phyloP scores from a whole-genome alignment of 2,888 invertebrate species.

The Ypsolopha scabrella region DNA sequence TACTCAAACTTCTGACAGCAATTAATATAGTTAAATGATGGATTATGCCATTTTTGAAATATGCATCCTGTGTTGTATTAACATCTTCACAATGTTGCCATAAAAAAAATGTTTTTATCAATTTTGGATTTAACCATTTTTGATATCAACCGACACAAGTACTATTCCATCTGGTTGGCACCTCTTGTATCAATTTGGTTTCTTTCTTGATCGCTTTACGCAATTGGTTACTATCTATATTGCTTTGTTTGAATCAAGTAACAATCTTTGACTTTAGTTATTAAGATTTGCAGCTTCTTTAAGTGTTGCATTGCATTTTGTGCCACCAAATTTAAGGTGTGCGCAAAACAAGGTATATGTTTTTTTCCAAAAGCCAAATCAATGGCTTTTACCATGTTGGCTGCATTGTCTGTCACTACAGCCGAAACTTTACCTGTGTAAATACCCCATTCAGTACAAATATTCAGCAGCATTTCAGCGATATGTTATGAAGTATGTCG shows the following conservation, averaged over 20 bases:
- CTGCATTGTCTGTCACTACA: constrained; percentile 10
- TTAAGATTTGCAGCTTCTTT: constrained; percentile 12
- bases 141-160: no score
- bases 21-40: no score
- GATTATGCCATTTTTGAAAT: no score
- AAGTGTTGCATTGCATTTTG: constrained; percentile 13
- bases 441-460: constrained; percentile 19
- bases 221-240: constrained; percentile 15
- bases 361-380: constrained; percentile 14
- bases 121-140: no score
- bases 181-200: constrained; percentile 19
- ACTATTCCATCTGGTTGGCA: constrained; percentile 23
- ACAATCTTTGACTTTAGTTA: constrained; percentile 20
- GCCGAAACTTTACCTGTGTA: constrained; percentile 16
- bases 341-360: constrained; percentile 25
- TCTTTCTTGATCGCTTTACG: constrained; percentile 10
- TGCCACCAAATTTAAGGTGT: constrained; percentile 25
- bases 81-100: no score
- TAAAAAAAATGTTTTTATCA: no score
- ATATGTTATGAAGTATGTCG: constrained; percentile 27
- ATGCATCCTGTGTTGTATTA: no score
- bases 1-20: no score
- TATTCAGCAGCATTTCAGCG: constrained; percentile 16
- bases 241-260: constrained; percentile 23
- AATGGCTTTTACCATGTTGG: constrained; percentile 17